A percentile compares a stretch with the other conserved stretches of the same genome.
These are phyloP conservation scores for Drosophila dunni DNA, from an alignment of 1,140 invertebrate species.

Conservation along the genomic window DNA sequence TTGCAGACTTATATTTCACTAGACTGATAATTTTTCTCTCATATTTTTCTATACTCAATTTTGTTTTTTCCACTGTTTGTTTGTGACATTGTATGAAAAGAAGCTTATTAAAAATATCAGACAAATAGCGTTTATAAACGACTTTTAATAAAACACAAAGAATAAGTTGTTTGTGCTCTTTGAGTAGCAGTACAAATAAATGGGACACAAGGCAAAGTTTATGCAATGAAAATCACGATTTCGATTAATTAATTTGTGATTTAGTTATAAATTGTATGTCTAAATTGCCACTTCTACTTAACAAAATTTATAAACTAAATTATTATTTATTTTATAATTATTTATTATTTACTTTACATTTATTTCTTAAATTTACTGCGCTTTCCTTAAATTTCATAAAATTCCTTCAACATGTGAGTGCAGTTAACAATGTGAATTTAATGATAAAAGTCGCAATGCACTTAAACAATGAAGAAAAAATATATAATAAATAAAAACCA, in stretches of 20 bases:
- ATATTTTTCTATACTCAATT: conserved; percentile 34
- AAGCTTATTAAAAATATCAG: conserved; percentile 26
- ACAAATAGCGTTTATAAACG: conserved; percentile 2
- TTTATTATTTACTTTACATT: neutral
- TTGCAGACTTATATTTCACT: conserved; percentile 65
- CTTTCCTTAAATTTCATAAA: conserved; percentile 10
- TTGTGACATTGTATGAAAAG: conserved; percentile 6
- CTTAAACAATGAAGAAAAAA: conserved; percentile 15
- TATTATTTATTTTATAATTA: too few species aligned
- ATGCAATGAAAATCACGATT: too few species aligned
- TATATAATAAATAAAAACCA: conserved; percentile 6
- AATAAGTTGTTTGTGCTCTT: neutral
- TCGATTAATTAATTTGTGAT: neutral
- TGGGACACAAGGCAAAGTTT: neutral
- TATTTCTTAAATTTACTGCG: neutral
- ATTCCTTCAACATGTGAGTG: neutral
- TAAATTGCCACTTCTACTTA: too few species aligned
- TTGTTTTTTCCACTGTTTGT: conserved; percentile 26
- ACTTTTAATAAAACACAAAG: conserved; percentile 32
- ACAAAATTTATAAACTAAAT: too few species aligned
- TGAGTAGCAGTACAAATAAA: neutral
- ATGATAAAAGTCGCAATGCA: conserved; percentile 18
- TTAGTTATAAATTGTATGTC: too few species aligned
- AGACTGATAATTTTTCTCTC: conserved; percentile 20
- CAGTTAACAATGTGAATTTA: conserved; percentile 11